phyloP scores from a whole-genome alignment of 2,888 invertebrate species.

The Eumerus sabulonum region DNA sequence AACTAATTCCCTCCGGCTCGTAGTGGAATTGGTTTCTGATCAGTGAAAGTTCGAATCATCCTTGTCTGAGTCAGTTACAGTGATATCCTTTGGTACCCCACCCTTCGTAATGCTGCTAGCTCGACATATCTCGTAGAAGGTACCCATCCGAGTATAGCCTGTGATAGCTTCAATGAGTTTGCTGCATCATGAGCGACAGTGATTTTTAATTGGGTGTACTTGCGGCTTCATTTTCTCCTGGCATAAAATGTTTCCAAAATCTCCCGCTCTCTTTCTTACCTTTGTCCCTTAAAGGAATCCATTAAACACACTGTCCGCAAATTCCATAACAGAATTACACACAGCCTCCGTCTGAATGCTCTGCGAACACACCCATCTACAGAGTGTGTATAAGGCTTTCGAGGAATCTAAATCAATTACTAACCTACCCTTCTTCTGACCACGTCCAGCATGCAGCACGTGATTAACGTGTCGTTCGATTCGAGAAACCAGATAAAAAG shows the following conservation, averaged over 20 bases:
- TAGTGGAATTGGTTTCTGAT: too few relatives aligned
- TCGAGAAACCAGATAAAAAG: conserved; percentile 18
- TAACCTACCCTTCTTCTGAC: conserved; percentile 43
- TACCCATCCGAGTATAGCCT: too few relatives aligned
- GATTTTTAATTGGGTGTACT: conserved; percentile 21
- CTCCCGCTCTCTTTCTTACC: neutral
- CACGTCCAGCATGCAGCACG: conserved; percentile 20
- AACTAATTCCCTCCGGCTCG: too few relatives aligned
- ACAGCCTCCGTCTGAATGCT: neutral
- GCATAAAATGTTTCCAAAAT: conserved; percentile 12
- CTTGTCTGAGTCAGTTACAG: too few relatives aligned
- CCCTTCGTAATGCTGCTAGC: too few relatives aligned
- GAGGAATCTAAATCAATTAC: conserved; percentile 34
- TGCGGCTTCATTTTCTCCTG: neutral
- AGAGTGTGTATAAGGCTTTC: neutral
- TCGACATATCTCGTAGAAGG: too few relatives aligned
- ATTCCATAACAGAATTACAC: conserved; percentile 3
- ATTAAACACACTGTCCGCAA: conserved; percentile 24
- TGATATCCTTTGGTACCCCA: too few relatives aligned
- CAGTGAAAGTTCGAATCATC: too few relatives aligned
- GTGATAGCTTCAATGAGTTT: too few relatives aligned
- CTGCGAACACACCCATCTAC: conserved; percentile 15
- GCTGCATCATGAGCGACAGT: neutral
- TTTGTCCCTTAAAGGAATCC: neutral
- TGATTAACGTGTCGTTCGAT: conserved; percentile 46